A percentile compares a stretch with the other conserved stretches of the same genome.
phyloP scores from a whole-genome alignment of 2,113 vertebrate species.

The Emydocephalus ijimae region DNA sequence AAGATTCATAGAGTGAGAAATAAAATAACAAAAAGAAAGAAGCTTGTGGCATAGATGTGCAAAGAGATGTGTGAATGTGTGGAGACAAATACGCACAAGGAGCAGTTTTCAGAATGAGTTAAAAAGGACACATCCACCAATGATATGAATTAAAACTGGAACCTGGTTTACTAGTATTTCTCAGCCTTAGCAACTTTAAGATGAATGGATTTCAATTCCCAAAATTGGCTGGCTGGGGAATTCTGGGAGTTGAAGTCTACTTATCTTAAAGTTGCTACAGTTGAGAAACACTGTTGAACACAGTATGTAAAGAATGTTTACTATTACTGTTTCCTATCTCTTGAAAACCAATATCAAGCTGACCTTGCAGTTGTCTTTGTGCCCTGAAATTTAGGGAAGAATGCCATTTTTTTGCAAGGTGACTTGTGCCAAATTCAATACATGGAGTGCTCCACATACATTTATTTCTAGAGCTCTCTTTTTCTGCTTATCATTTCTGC shows the following conservation, averaged over 20 bases:
- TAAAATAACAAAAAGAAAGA: not conserved
- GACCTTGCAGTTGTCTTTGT: not conserved
- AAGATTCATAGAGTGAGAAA: not conserved
- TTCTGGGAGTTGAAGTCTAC: not conserved
- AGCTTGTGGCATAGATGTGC: not conserved
- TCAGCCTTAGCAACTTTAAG: not conserved
- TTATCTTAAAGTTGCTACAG: not conserved
- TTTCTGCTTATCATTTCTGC: slow-evolving; percentile 26
- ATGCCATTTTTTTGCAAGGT: not conserved
- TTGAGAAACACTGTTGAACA: not conserved
- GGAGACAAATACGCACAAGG: not conserved
- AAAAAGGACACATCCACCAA: not conserved
- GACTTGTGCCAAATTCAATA: not conserved
- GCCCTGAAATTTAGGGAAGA: not conserved
- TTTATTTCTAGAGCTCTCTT: slow-evolving; percentile 10
- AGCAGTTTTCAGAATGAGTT: not conserved
- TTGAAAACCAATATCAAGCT: not conserved
- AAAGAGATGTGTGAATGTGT: not conserved
- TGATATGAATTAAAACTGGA: not conserved
- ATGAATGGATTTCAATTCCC: not conserved
- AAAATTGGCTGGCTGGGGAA: not conserved
- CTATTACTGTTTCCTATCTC: not conserved
- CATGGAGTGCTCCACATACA: slow-evolving; percentile 6
- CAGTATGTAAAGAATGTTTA: not conserved
- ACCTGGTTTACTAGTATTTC: not conserved